Evolutionary conservation across 2,888 invertebrate species (phyloP), one percentile per base, ranked within the genome.

Genomic region (Abscondita cerata): DNA sequence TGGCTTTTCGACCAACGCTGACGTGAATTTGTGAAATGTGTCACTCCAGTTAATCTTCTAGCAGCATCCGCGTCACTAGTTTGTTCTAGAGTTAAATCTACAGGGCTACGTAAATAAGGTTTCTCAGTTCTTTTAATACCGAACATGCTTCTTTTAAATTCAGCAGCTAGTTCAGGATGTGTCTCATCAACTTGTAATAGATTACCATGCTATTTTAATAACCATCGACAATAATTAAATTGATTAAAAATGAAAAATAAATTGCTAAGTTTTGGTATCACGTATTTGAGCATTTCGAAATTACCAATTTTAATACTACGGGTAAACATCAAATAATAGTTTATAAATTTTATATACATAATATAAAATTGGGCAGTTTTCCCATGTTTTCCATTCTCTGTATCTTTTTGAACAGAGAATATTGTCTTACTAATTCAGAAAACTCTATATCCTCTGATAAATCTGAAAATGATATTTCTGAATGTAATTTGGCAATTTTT

Each of bases 321-420:
- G 1, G 3, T 2, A 1, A 55, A n/a, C 16, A 34, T 34, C 8
- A 47, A 11, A 47, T 36, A 55, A 36, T 55, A 38, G 6, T 36
- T 11, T 1, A 55, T 18, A 1, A 55, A 15, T 12, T 34, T 34
- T 1, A 74, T 65, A 58, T 74, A 75, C 11, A 66, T 70, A 51
- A 71, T 66, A 56, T 72, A 46, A 46, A 16, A 46, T 50, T 62
- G 70, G 9, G 25, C 46, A 1, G 46, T 46, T 46, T 46, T 46
- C 2, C 46, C 46, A 46, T n/a, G 18, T 2, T 16, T 11, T 4
- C 46, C 46, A 19, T 48, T 48, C 11, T 12, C 3, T 13, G 41
- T 4, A 13, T 2, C 15, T 5, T 15, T 2, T 46, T 47, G 25
- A n/a, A n/a, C n/a, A n/a, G n/a, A n/a, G n/a, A n/a, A n/a, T n/a